Evolutionary conservation across 2,797 vertebrate genomes (phyloP).

Genomic region (Heterohyrax brucei): DNA sequence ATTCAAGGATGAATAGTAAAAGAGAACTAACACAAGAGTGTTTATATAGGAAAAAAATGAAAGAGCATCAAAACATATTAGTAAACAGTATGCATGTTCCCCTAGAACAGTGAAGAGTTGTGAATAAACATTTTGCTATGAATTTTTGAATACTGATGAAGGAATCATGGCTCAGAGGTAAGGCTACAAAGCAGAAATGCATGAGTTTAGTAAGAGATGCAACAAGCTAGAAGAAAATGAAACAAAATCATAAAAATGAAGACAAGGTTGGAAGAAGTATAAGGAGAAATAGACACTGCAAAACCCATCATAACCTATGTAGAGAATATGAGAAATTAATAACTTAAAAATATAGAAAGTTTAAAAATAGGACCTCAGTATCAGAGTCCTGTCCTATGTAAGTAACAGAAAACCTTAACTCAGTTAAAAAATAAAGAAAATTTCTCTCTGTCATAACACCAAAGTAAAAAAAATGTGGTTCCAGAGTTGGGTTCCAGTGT

Average conservation of each 20-base stretch:
- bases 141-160: slow-evolving; percentile 56
- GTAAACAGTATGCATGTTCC: background rate
- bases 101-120: slow-evolving; percentile 59
- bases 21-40: background rate
- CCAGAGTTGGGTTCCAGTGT: background rate
- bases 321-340: background rate
- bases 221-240: slow-evolving; percentile 48
- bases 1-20: background rate
- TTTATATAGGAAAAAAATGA: background rate
- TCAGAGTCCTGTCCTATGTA: slow-evolving; percentile 24
- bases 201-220: background rate
- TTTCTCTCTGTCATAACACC: background rate
- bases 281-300: background rate
- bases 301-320: background rate
- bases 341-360: background rate
- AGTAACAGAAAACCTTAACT: slow-evolving; percentile 4
- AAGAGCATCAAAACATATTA: background rate
- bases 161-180: slow-evolving; percentile 30
- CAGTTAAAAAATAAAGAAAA: background rate
- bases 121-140: background rate
- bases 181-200: slow-evolving; percentile 35
- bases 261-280: slow-evolving; percentile 24
- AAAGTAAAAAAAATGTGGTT: background rate
- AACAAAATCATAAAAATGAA: slow-evolving; percentile 35
- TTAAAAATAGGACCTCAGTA: background rate